Percentiles rank a stretch among this genome's conserved stretches.
Evolutionary conservation across 2,888 invertebrate genomes (phyloP).

Genomic region (Cryptocheilus praepositus): DNA sequence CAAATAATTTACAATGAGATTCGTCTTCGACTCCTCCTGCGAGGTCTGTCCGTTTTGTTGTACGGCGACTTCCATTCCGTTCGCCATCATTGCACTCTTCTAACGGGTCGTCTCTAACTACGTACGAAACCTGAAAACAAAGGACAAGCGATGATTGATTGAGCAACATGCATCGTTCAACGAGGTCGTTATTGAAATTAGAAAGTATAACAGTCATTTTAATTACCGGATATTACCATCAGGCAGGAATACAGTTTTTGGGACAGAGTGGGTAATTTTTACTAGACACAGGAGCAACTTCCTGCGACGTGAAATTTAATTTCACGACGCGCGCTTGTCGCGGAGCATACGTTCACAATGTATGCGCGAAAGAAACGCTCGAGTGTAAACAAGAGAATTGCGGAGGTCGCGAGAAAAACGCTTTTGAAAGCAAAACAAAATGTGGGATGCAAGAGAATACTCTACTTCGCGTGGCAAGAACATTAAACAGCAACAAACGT

Average conservation of each 20-base stretch:
- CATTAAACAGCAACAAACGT: background rate
- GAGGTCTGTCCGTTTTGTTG: constrained; percentile 87
- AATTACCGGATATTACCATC: no score
- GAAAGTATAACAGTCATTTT: no score
- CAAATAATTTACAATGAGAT: constrained; percentile 99
- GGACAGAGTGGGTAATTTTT: no score
- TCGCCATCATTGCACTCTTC: constrained; percentile 83
- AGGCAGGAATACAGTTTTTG: no score
- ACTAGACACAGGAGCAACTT: no score
- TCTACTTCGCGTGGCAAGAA: background rate
- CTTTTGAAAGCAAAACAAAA: constrained; percentile 34
- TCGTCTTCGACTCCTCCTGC: constrained; percentile 94
- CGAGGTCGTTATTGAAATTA: background rate
- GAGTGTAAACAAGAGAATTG: constrained; percentile 23
- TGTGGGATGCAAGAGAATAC: constrained; percentile 35
- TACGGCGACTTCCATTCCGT: constrained; percentile 87
- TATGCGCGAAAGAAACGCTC: constrained; percentile 14
- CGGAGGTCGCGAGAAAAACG: constrained; percentile 46
- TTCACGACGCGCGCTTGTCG: no score
- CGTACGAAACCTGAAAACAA: constrained; percentile 70
- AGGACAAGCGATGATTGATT: constrained; percentile 3
- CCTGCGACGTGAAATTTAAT: no score
- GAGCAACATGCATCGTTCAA: background rate
- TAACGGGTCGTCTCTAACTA: constrained; percentile 68
- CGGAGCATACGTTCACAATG: background rate